Percentiles rank a stretch among this genome's conserved stretches.
phyloP scores from a whole-genome alignment of 2,113 vertebrate genomes.

The Melospiza georgiana region DNA sequence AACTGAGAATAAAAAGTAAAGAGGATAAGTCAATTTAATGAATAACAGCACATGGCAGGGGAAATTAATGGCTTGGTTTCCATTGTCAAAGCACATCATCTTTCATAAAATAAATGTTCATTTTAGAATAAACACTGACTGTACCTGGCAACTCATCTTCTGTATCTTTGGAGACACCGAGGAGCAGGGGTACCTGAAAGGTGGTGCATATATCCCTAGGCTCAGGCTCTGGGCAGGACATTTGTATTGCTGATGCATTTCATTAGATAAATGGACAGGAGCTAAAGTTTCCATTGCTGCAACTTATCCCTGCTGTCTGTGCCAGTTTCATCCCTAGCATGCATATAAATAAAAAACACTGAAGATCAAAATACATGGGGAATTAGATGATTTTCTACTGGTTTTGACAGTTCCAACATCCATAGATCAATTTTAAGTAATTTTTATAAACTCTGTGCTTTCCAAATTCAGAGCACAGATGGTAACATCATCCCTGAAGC shows the following conservation, averaged over 20 bases:
- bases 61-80: constrained; percentile 1
- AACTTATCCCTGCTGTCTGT: not conserved
- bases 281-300: not conserved
- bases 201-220: not conserved
- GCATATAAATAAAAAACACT: not conserved
- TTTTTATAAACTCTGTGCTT: not conserved
- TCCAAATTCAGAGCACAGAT: not conserved
- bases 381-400: not conserved
- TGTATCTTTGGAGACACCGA: not conserved
- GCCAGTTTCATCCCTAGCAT: not conserved
- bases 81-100: not conserved
- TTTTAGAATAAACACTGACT: not conserved
- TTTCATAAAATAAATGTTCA: not conserved
- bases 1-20: not conserved
- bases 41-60: not conserved
- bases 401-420: not conserved
- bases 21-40: not conserved
- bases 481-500: not conserved
- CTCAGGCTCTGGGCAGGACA: not conserved
- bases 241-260: not conserved
- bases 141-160: not conserved
- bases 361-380: not conserved
- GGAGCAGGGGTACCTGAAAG: not conserved
- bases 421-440: not conserved
- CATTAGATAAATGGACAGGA: not conserved